Percentiles rank a stretch among this genome's conserved stretches.
These are phyloP conservation scores for Myotis lucifugus DNA, from an alignment of 2,113 vertebrate species.

Conservation along the genomic window DNA sequence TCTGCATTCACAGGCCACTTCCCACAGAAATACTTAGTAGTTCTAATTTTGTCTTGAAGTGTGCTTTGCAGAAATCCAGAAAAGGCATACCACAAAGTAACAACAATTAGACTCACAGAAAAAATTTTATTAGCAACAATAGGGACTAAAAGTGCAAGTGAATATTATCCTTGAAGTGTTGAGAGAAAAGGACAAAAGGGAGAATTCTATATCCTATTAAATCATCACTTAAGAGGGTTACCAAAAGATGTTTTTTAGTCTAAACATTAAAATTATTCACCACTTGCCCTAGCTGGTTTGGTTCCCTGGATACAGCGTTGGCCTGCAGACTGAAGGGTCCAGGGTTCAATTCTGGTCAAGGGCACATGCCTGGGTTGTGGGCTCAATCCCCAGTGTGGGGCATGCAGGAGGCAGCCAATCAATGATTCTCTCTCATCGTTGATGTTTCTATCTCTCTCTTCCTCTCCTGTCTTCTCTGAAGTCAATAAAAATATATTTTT, in stretches of 20 bases:
- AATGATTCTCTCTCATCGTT: too few species aligned
- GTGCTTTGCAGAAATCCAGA: background rate
- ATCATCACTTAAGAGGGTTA: background rate
- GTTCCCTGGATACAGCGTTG: too few species aligned
- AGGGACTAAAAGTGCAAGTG: background rate
- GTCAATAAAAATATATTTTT: background rate
- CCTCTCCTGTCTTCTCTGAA: too few species aligned
- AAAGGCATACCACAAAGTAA: background rate
- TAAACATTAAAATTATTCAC: slow-evolving; percentile 3
- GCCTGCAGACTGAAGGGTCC: too few species aligned
- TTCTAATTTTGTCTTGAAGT: background rate
- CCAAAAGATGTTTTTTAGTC: background rate
- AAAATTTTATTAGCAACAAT: background rate
- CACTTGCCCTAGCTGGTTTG: background rate
- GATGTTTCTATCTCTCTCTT: too few species aligned
- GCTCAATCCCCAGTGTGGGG: too few species aligned
- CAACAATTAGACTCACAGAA: background rate
- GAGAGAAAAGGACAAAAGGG: slow-evolving; percentile 18
- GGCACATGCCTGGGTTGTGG: too few species aligned
- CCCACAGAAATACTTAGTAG: background rate
- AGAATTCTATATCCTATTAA: background rate
- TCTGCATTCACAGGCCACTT: background rate
- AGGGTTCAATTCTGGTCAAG: too few species aligned
- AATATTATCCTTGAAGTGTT: background rate
- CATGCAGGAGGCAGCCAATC: too few species aligned